Base-by-base conservation (phyloP, 2,113 vertebrate species). In the Pagrus major region DNA sequence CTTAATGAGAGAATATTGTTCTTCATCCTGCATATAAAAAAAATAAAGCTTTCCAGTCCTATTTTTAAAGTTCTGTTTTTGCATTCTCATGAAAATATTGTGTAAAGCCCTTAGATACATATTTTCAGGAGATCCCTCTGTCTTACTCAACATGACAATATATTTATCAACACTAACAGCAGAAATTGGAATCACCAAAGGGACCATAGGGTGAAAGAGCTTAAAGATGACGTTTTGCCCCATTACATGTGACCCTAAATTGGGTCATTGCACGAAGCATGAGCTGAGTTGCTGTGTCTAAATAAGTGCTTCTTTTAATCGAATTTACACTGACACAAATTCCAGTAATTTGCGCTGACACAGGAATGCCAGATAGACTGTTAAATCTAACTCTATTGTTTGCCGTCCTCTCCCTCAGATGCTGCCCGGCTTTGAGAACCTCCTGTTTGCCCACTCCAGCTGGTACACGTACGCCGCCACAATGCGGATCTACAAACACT, bases 381-480 rank as follows among this genome's bases (percentile, higher is more conserved):
- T 52, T 23, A 6, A 56, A 35, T 21, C 29, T 35, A 35, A 61
- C 21, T 33, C 15, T 27, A 20, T 16, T 35, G 25, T 55, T 52
- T 29, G 35, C 18, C 23, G 2, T 74, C 49, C 5, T 58, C 14
- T 9, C n/a, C 29, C 33, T 54, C 80, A 98, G 97, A 95, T 98
- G 93, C 93, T 98, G 25, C 97, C 97, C 11, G 97, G 97, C 49
- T 98, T 94, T 81, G 97, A 98, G 93, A 97, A 98, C 90, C 94
- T 98, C 65, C 92, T 94, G 87, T 97, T 98, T 78, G 95, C 95
- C 78, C 97, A 98, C 92, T 98, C 97, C 75, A 98, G 97, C 92
- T 98, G 97, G 97, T 98, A 96, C 89, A 96, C 96, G 0, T 98
- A 97, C 1, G 96, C 97, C 0, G 96, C 97, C 88, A 95, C 96